These are phyloP conservation scores for Criorhina ranunculi DNA, from an alignment of 2,888 invertebrate genomes.

Conservation along the genomic window DNA sequence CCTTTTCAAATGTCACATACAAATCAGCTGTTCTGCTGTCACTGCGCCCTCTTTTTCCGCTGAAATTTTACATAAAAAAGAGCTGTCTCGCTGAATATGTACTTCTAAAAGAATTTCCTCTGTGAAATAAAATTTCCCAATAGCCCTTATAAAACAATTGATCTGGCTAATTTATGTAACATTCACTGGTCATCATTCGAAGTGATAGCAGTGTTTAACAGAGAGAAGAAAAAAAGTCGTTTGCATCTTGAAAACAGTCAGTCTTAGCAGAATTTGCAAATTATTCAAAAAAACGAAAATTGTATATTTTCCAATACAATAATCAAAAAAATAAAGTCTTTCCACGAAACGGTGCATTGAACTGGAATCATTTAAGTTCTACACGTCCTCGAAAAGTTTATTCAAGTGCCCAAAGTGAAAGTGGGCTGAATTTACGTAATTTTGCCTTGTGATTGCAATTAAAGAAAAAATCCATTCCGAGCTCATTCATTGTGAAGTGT, in stretches of 20 bases:
- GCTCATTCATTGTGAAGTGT: neutral
- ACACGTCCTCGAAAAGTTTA: neutral
- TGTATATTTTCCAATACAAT: neutral
- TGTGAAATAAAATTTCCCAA: conserved; percentile 33
- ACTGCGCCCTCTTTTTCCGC: neutral
- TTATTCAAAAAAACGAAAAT: conserved; percentile 1
- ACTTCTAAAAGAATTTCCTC: conserved; percentile 19
- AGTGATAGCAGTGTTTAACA: conserved; percentile 68
- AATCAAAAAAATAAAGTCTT: conserved; percentile 26
- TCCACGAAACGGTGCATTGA: conserved; percentile 28
- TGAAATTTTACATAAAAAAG: neutral
- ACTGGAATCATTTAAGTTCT: conserved; percentile 4
- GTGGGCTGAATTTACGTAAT: conserved; percentile 70
- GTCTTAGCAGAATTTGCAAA: neutral
- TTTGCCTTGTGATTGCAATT: conserved; percentile 27
- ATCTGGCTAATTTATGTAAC: conserved; percentile 62
- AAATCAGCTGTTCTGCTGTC: conserved; percentile 9
- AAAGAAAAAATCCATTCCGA: conserved; percentile 38
- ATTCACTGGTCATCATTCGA: conserved; percentile 75
- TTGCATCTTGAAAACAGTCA: neutral
- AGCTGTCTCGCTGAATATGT: conserved; percentile 44
- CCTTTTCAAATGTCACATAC: neutral
- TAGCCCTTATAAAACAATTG: conserved; percentile 42
- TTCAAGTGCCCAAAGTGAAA: conserved; percentile 62
- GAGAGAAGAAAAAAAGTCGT: neutral